Evolutionary conservation across 2,113 vertebrate species (phyloP), one percentile per base, ranked within the genome.

Genomic region (Pholis gunnellus): DNA sequence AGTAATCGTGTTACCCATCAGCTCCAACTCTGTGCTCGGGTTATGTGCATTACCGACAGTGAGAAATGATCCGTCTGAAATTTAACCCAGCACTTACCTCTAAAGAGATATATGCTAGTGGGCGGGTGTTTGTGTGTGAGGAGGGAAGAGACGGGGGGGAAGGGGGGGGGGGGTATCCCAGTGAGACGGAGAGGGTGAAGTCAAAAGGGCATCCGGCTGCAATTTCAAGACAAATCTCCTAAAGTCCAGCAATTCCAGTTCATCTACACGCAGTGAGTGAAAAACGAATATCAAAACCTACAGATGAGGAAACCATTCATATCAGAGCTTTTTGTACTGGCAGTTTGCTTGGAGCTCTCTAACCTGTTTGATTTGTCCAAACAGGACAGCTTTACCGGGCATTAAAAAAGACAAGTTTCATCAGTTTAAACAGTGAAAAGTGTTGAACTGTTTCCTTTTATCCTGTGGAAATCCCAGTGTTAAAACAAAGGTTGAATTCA

Each of bases 1-100:
- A 93, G 88, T 92, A 91, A 93, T 92, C 85, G 44, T 75, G 91
- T 93, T 92, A 92, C 83, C 88, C 82, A 91, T 91, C 88, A 92
- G 77, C 60, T 13, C 83, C 36, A 79, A 83, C 71, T 87, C 85
- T 69, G 78, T 61, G 81, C 79, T 78, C 52, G 46, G 72, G 82
- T 88, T 84, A 84, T 85, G 87, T 89, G 87, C 92, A 89, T 93
- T 91, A 94, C 87, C 91, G 89, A 92, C 90, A 89, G 85, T 90
- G 91, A 93, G 89, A 90, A 93, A 94, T 91, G 88, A 82, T 80
- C 79, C 25, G 79, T 22, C 71, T 92, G 92, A 93, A 94, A 94
- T 86, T 64, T 75, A 90, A 94, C 79, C 91, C 87, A 52, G 78
- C 87, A 89, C 88, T 93, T 85, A 91, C 63, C 64, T 68, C 86